Evolutionary conservation across 2,888 invertebrate genomes (phyloP).

Genomic region (Diarsia mendica): DNA sequence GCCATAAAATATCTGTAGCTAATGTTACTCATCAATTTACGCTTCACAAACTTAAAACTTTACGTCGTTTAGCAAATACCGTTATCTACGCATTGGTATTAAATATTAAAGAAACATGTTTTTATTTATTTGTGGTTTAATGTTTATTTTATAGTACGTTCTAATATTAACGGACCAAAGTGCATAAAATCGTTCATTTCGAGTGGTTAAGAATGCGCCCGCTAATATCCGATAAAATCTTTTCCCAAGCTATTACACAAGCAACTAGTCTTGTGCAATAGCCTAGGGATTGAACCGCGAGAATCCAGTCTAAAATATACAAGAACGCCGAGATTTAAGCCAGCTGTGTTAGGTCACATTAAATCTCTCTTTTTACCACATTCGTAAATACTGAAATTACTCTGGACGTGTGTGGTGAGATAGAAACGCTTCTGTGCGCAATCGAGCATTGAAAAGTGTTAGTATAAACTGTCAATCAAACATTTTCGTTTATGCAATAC

Average conservation of each 20-base stretch:
- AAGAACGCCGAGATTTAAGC: conserved; percentile 51
- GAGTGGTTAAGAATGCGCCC: conserved; percentile 52
- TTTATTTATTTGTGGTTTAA: not conserved
- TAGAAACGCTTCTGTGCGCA: conserved; percentile 14
- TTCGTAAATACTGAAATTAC: conserved; percentile 51
- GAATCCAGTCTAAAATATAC: conserved; percentile 62
- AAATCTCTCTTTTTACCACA: conserved; percentile 53
- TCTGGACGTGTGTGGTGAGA: conserved; percentile 14
- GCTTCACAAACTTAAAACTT: conserved; percentile 11
- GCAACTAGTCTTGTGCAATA: conserved; percentile 50
- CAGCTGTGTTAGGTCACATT: conserved; percentile 57
- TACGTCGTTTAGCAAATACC: conserved; percentile 3
- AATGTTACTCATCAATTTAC: conserved; percentile 30
- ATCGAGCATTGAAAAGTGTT: conserved; percentile 27
- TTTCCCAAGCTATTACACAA: conserved; percentile 64
- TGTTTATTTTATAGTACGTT: conserved; percentile 6
- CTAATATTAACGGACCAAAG: conserved; percentile 1
- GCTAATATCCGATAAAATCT: conserved; percentile 62
- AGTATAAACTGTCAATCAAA: conserved; percentile 8
- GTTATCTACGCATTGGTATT: conserved; percentile 13
- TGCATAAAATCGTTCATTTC: conserved; percentile 39
- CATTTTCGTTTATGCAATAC: not conserved
- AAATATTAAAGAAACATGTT: not conserved
- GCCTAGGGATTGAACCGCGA: conserved; percentile 53
- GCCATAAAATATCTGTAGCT: conserved; percentile 38